Evolutionary conservation across 2,888 invertebrate species (phyloP), one percentile per base, ranked within the genome.

Genomic region (Drosophila buzzatii): DNA sequence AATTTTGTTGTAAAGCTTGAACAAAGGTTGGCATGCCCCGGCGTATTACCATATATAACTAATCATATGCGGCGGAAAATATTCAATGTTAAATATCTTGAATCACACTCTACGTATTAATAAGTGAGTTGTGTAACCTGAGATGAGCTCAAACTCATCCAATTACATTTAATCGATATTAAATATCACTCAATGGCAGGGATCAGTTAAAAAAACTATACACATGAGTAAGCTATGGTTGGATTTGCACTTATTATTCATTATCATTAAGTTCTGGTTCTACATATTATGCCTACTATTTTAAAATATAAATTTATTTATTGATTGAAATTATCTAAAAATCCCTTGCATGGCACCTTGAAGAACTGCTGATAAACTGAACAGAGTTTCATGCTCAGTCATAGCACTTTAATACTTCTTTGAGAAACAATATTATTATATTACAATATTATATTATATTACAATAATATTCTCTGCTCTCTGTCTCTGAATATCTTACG

Each of bases 11-110:
- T 12, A 51, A 31, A 60, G 27, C 41, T 33, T 45, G 27, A 20
- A 10, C 35, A 33, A 52, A 27, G 31, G 49, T 55, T 56, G 64
- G 65, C 59, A 65, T 61, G 66, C 41, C 49, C 69, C 68, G 20
- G 23, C 6, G 27, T 61, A 67, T 42, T 10, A 14, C 20, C 1
- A 23, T 39, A 53, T 53, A 39, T 23, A 23, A 23, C 23, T 23
- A 2, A 3, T 16, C 16, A 16, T 39, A 39, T 53, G 10, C 9
- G 18, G 9, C n/a, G 49, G 31, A 31, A 12, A n/a, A n/a, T 27
- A 16, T 5, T 31, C 12, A 18, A 49, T 18, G 31, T 18, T n/a
- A 12, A 18, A 12, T 2, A 18, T 12, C 33, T 16, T 8, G 4
- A 52, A 20, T 20, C 31, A 44, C 3, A 16, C 3, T 47, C 27